phyloP scores from a whole-genome alignment of 2,888 invertebrate genomes.

The Eustalomyia histrio region DNA sequence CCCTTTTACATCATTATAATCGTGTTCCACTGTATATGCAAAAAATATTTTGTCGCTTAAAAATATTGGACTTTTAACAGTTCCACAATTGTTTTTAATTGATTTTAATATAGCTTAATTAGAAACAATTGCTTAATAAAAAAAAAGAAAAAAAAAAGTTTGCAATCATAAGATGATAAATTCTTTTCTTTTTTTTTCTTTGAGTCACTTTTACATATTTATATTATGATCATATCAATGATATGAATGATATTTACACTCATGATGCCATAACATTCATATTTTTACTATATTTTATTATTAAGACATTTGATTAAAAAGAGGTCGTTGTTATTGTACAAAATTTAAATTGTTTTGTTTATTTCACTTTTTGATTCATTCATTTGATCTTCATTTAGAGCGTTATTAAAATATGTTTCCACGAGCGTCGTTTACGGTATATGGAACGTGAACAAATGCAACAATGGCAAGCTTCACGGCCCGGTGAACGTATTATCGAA shows the following conservation, averaged over 20 bases:
- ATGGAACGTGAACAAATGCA: conserved; percentile 96
- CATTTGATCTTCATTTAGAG: conserved; percentile 81
- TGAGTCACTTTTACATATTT: conserved; percentile 15
- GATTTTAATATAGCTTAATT: conserved; percentile 76
- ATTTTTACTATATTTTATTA: conserved; percentile 41
- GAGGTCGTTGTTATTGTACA: conserved; percentile 42
- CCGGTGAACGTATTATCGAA: conserved; percentile 95
- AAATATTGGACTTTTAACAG: conserved; percentile 29
- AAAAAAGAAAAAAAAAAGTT: conserved; percentile 38
- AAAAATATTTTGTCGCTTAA: conserved; percentile 15
- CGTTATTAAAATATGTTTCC: conserved; percentile 95
- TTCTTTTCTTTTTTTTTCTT: conserved; percentile 23
- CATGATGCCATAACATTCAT: neutral
- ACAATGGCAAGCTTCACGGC: conserved; percentile 93
- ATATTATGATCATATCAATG: neutral
- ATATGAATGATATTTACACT: conserved; percentile 6
- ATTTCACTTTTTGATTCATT: conserved; percentile 12
- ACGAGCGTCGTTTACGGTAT: conserved; percentile 96
- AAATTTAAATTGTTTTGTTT: conserved; percentile 64
- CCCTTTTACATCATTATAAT: too few species aligned
- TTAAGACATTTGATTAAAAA: conserved; percentile 39
- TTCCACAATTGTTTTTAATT: conserved; percentile 71
- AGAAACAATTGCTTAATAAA: conserved; percentile 66
- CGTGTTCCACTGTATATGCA: neutral
- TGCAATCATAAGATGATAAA: conserved; percentile 21